Base-by-base conservation (phyloP, 2,113 vertebrate genomes). In the Tiliqua scincoides region DNA sequence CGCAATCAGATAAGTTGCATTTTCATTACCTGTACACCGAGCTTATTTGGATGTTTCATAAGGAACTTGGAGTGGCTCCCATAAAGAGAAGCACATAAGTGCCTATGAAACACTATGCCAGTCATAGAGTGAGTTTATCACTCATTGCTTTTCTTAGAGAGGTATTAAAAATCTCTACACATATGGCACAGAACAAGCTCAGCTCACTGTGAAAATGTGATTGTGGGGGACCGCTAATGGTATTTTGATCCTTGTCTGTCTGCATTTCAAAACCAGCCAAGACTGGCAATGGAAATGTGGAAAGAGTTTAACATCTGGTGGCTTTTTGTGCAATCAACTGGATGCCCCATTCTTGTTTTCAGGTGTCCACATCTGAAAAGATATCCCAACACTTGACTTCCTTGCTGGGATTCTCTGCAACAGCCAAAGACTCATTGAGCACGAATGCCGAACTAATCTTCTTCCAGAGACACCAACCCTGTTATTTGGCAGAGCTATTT, bases 11-110 rank as follows among this genome's bases (percentile, higher is more conserved):
- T 91, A 86, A 93, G 88, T 90, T 92, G 91, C 88, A 89, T 85
- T 89, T 92, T 91, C 87, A 92, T 94, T 88, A 92, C 89, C 88
- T 89, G 88, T 91, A 92, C 89, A 93, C 85, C 83, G 83, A 87
- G 87, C 77, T 93, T 89, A 94, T 87, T 94, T 91, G 81, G 77
- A 21, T 90, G 91, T 93, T 92, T 85, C 85, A 90, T 89, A 93
- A 93, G 88, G 90, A 87, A 91, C 85, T 91, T 92, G 89, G 91
- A 92, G 88, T 3, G 25, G 14, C 27, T 68, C 25, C 23, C 7
- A n/a, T 85, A 76, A 83, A 91, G 93, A 87, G 87, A 74, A 68
- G 27, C 89, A 87, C 76, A 84, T 91, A 92, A 91, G 89, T 68
- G 52, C 78, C 85, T 90, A 84, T 88, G 82, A 87, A 89, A 87